These are phyloP conservation scores for Dicrostonyx torquatus DNA, from an alignment of 2,797 vertebrate species.

Conservation along the genomic window DNA sequence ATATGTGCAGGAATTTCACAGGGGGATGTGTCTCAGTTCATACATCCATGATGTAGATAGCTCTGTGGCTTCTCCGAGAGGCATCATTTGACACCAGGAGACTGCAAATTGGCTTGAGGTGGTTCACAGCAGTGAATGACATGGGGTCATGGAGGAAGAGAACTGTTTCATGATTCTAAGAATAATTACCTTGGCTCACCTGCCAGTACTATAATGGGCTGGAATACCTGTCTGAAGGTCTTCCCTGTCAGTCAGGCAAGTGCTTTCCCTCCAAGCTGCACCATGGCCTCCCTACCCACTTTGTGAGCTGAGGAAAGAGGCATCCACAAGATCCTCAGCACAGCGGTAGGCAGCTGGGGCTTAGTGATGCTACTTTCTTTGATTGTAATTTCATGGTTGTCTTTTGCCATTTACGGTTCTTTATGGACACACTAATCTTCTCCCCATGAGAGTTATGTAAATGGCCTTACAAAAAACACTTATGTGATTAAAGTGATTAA, in stretches of 20 bases:
- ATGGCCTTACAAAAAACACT: conserved; percentile 24
- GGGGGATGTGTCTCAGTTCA: not conserved
- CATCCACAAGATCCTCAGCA: not conserved
- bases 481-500: not conserved
- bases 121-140: not conserved
- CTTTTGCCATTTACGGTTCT: conserved; percentile 27
- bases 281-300: not conserved
- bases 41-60: not conserved
- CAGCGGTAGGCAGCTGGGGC: not conserved
- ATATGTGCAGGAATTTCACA: not conserved
- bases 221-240: not conserved
- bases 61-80: not conserved
- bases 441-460: not conserved
- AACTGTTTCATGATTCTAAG: not conserved
- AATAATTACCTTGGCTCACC: not conserved
- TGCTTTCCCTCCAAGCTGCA: not conserved
- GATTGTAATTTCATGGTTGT: not conserved
- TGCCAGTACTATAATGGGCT: not conserved
- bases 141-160: not conserved
- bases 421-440: conserved; percentile 22
- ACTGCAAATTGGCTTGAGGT: not conserved
- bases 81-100: not conserved
- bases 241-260: not conserved
- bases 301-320: not conserved
- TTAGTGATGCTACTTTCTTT: not conserved